Percentiles rank a stretch among this genome's conserved stretches.
These are phyloP conservation scores for Oryzias celebensis DNA, from an alignment of 2,113 vertebrate genomes.

Conservation along the genomic window DNA sequence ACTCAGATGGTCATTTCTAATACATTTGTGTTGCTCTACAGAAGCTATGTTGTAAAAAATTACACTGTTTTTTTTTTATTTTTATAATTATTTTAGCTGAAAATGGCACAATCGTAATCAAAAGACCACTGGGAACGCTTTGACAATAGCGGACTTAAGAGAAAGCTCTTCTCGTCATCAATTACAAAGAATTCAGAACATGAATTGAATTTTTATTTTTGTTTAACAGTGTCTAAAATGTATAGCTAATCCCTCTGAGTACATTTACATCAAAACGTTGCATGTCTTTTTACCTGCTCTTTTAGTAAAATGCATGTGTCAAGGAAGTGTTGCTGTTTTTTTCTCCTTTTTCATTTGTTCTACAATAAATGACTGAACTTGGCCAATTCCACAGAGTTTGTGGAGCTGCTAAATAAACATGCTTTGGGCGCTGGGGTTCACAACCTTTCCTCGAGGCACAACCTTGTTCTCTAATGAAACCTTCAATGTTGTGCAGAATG, in stretches of 20 bases:
- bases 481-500: constrained; percentile 53
- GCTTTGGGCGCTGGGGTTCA: constrained; percentile 67
- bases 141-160: no score
- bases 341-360: constrained; percentile 33
- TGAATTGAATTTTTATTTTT: not conserved
- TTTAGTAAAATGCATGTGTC: constrained; percentile 48
- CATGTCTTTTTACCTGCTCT: constrained; percentile 29
- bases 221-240: constrained; percentile 4
- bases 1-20: no score
- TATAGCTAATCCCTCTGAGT: constrained; percentile 16
- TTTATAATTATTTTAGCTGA: no score
- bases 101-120: no score
- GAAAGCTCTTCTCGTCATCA: no score
- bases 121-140: no score
- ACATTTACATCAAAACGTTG: constrained; percentile 35
- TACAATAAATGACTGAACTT: constrained; percentile 50
- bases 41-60: no score
- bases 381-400: constrained; percentile 44
- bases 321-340: constrained; percentile 30
- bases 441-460: constrained; percentile 63
- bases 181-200: not conserved
- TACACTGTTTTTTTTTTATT: no score
- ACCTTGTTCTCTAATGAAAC: constrained; percentile 66
- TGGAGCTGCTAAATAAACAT: constrained; percentile 72
- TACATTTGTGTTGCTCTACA: no score